Evolutionary conservation across 2,113 vertebrate species (phyloP), one percentile per base, ranked within the genome.

Genomic region (Piaya cayana): DNA sequence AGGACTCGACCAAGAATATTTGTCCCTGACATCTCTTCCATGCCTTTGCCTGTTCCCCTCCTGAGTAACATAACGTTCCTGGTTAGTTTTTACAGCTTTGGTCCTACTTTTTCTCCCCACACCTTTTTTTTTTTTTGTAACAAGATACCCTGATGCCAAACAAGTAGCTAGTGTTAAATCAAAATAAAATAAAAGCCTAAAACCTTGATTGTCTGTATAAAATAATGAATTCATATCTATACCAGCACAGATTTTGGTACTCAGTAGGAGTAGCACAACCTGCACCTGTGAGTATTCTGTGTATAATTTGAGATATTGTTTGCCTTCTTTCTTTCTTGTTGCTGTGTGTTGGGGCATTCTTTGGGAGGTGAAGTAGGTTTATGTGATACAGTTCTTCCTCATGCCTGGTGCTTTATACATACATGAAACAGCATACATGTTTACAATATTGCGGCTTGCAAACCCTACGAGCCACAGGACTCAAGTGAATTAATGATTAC

Each of bases 301-400:
- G 5, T 3, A 5, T 13, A 94, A 77, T 86, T 76, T 55, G 14
- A 56, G n/a, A 71, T 76, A 85, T 69, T 59, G 45, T 47, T 83
- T 91, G 80, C 49, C 62, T 43, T 11, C 45, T 95, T 55, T 55
- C 16, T 55, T 55, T 32, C 53, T 32, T 86, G 17, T 78, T 93
- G 92, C 64, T 93, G 67, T 63, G 56, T 63, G 18, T 79, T 80
- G 71, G 84, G 91, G 82, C 59, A 43, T 77, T 90, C 86, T 93
- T 78, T 3, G 8, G 22, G 16, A 53, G 15, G 11, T 49, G 43
- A 47, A 65, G 43, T 27, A 55, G 62, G 47, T 58, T 74, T 27
- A 70, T 49, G 76, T 72, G 18, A 14, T 45, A 34, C 25, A 25
- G 9, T 72, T 53, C 16, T 34, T 71, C 69, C 62, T 76, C 26